Conservation (phyloP, 2,797 vertebrate genomes). For the Sebastes itinus region DNA sequence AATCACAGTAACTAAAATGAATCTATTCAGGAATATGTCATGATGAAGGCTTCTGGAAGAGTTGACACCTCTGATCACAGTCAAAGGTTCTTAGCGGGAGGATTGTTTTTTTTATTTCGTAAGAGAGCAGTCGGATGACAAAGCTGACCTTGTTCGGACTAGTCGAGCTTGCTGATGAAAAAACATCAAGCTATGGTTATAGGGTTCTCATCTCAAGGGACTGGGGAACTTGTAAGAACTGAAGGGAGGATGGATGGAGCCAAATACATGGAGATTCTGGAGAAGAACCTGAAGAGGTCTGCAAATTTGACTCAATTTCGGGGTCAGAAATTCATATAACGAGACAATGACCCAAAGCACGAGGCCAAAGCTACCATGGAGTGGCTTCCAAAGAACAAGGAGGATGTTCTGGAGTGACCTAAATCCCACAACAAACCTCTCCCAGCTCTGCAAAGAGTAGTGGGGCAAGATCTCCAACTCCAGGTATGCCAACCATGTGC, state of each 20-base stretch:
- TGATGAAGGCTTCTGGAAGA: background rate
- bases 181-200: no score
- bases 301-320: background rate
- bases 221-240: background rate
- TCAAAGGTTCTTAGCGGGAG: background rate
- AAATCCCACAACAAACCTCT: background rate
- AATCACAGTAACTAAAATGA: background rate
- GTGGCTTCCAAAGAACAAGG: background rate
- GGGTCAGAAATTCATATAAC: background rate
- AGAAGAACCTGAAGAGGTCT: background rate
- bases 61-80: background rate
- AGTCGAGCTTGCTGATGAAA: background rate
- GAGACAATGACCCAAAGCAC: background rate
- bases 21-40: background rate
- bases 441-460: background rate
- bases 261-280: background rate
- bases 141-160: conserved; percentile 10
- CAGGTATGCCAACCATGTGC: background rate
- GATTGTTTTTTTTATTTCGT: background rate
- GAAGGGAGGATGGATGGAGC: background rate
- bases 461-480: background rate
- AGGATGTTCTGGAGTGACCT: background rate
- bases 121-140: background rate
- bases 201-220: background rate
- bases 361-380: background rate